A percentile compares a stretch with the other conserved stretches of the same genome.
Conservation (phyloP, 2,113 vertebrate species). For the Paradoxurus hermaphroditus region DNA sequence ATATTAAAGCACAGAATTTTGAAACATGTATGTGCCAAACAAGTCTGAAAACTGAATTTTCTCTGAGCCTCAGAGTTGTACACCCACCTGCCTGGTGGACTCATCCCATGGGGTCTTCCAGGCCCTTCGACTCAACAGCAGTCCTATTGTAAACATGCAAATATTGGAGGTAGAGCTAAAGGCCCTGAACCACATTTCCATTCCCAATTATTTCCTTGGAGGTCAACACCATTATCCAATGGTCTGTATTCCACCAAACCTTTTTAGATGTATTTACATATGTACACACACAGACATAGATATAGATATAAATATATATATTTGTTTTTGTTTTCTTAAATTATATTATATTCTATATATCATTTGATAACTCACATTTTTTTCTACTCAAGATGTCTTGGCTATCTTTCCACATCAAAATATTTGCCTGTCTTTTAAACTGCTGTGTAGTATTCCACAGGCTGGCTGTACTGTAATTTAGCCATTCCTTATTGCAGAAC, state of each 20-base stretch:
- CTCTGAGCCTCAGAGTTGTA: not conserved
- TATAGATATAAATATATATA: too few relatives aligned
- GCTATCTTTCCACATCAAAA: not conserved
- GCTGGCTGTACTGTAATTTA: not conserved
- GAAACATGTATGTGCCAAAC: rapidly evolving
- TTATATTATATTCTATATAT: not conserved
- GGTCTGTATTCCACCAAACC: not conserved
- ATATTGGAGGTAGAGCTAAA: not conserved
- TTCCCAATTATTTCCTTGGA: not conserved
- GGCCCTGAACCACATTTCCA: too few relatives aligned
- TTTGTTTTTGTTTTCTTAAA: not conserved
- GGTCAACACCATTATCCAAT: not conserved
- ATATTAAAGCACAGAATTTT: not conserved
- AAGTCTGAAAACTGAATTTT: not conserved
- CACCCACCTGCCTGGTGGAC: not conserved
- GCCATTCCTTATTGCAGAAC: too few relatives aligned
- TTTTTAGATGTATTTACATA: not conserved
- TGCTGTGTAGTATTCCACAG: not conserved
- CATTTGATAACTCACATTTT: not conserved
- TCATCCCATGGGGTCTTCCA: too few relatives aligned
- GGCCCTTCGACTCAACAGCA: not conserved
- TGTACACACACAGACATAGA: too few relatives aligned
- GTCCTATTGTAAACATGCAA: not conserved
- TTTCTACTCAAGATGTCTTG: not conserved
- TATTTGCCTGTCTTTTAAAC: not conserved